phyloP scores from a whole-genome alignment of 2,888 invertebrate species.

The Cheilosia variabilis region DNA sequence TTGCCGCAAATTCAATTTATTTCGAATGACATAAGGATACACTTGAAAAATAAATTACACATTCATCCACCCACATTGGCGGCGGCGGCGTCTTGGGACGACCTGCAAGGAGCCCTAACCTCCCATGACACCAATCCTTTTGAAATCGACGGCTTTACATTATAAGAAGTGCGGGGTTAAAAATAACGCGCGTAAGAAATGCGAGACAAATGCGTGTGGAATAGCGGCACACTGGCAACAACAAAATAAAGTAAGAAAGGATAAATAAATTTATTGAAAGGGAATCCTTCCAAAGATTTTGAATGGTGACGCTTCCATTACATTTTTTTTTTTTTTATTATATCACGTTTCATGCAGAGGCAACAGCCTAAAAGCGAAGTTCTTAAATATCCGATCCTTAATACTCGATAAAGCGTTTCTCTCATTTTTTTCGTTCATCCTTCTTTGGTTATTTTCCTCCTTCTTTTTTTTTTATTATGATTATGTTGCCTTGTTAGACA shows the following conservation, averaged over 20 bases:
- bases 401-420: slow-evolving; percentile 71
- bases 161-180: slow-evolving; percentile 48
- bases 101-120: not conserved
- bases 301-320: slow-evolving; percentile 29
- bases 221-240: slow-evolving; percentile 16
- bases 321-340: slow-evolving; percentile 34
- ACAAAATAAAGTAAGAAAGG: slow-evolving; percentile 31
- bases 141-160: slow-evolving; percentile 51
- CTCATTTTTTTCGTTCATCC: slow-evolving; percentile 3
- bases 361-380: slow-evolving; percentile 64
- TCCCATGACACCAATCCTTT: slow-evolving; percentile 49
- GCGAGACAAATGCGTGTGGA: slow-evolving; percentile 33
- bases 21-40: slow-evolving; percentile 73
- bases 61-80: slow-evolving; percentile 22
- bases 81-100: not conserved
- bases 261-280: slow-evolving; percentile 73
- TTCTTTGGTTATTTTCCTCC: not conserved
- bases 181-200: slow-evolving; percentile 62
- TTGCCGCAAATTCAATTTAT: slow-evolving; percentile 75
- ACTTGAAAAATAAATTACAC: slow-evolving; percentile 71
- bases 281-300: slow-evolving; percentile 65
- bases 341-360: slow-evolving; percentile 65
- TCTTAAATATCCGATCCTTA: slow-evolving; percentile 61
- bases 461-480: slow-evolving; percentile 50
- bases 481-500: slow-evolving; percentile 65